Base-by-base conservation (phyloP, 2,888 invertebrate species). In the Nemotelus nigrinus region DNA sequence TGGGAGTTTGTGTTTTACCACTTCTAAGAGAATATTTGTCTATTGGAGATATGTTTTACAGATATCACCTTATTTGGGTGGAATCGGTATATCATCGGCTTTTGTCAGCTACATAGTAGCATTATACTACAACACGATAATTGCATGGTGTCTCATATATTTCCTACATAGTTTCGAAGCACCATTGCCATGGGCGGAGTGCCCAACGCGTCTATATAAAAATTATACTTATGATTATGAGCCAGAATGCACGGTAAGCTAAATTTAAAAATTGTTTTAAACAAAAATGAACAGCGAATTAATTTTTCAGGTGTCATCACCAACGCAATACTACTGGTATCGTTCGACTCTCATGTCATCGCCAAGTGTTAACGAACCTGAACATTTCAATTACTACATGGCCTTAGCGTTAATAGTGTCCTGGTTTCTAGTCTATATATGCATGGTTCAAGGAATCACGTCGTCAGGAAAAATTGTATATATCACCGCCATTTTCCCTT, bases 391-490 rank as follows among this genome's bases (percentile, higher is more conserved):
- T 88, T 96, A 95, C 91, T 96, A 96, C 86, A 96, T 98, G 83
- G 94, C 94, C 1, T 85, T 96, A 57, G 94, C 96, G 10, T 89
- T 98, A 63, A 89, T 96, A 7, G 90, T 95, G 2, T 96, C 98
- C 44, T 98, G 98, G 98, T 92, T 95, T 77, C 89, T 98, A 39
- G 96, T 98, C 80, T 98, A 97, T 87, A 90, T 97, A 87, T 98
- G 98, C 88, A 97, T 98, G 94, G 97, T 97, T 82, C 98, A 97
- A 87, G 98, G 98, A 75, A 97, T 98, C 80, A 97, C 98, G 1
- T 97, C 97, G 3, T 97, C 97, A 0, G 97, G 97, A 77, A 97
- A 98, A 90, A 97, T 97, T 70, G 97, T 97, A 80, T 98, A 97
- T 85, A 94, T 98, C 78, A 98, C 98, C 2, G 97, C 98, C 1